These are phyloP conservation scores for Gallinago media DNA, from an alignment of 2,113 vertebrate genomes.

Conservation along the genomic window DNA sequence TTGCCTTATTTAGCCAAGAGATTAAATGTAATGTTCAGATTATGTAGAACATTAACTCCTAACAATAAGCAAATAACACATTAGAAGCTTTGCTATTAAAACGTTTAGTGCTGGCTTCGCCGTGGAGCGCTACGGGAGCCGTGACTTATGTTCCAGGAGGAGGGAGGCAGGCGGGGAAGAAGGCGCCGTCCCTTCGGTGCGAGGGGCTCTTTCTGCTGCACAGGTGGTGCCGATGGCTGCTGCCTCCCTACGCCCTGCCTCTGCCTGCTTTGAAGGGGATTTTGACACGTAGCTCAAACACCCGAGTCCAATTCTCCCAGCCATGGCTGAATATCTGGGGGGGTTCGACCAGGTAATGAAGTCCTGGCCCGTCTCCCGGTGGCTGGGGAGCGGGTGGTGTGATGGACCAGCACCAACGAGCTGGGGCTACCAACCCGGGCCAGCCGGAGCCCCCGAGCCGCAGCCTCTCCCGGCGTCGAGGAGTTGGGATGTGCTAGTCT, in stretches of 20 bases:
- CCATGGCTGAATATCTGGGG: not conserved
- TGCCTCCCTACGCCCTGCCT: accelerated
- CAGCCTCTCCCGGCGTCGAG: not conserved
- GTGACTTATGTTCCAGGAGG: not conserved
- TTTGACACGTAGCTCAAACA: accelerated
- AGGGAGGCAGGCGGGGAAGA: not conserved
- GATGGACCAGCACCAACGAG: accelerated
- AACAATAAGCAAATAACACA: constrained; percentile 49
- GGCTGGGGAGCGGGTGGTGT: accelerated
- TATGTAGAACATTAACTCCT: constrained; percentile 35
- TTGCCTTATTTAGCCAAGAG: constrained; percentile 44
- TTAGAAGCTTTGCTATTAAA: constrained; percentile 19
- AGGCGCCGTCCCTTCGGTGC: accelerated
- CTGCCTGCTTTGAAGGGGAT: accelerated
- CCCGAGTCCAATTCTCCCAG: not conserved
- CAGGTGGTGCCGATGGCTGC: not conserved
- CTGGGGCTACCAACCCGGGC: not conserved
- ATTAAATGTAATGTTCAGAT: constrained; percentile 61
- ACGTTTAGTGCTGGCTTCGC: not conserved
- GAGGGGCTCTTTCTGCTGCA: accelerated
- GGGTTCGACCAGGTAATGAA: not conserved
- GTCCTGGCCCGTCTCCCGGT: not conserved
- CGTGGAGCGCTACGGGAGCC: not conserved
- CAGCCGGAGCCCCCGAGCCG: not conserved
- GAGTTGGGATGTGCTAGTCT: constrained; percentile 21